Evolutionary conservation across 2,888 invertebrate species (phyloP).

Genomic region (Parapristionchus giblindavisi): DNA sequence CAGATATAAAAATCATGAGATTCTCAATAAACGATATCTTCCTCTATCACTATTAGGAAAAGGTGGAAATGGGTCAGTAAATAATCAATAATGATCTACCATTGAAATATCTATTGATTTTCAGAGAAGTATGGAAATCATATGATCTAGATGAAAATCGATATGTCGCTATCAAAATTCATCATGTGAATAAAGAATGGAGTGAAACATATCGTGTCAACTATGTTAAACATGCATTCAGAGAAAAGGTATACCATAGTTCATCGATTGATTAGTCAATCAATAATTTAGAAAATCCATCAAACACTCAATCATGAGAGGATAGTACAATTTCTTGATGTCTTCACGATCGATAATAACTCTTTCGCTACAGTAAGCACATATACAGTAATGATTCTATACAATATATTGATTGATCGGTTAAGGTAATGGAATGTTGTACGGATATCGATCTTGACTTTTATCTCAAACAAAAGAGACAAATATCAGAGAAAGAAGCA

Average conservation of each 20-base stretch:
- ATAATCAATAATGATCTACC: not conserved
- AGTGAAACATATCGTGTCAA: constrained; percentile 99
- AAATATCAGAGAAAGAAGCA: constrained; percentile 97
- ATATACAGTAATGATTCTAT: not conserved
- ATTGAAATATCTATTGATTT: constrained; percentile 1
- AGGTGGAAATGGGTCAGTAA: constrained; percentile 73
- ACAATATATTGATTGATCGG: not conserved
- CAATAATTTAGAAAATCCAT: constrained; percentile 78
- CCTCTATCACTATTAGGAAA: constrained; percentile 96
- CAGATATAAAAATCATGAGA: constrained; percentile 93
- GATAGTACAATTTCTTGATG: constrained; percentile 97
- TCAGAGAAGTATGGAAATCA: constrained; percentile 75
- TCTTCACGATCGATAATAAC: constrained; percentile 99
- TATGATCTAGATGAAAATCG: constrained; percentile 99
- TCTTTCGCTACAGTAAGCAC: constrained; percentile 93
- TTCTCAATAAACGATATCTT: constrained; percentile 89
- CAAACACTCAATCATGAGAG: constrained; percentile 98
- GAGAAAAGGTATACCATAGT: constrained; percentile 82
- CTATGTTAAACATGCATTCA: constrained; percentile 99
- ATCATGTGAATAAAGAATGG: constrained; percentile 99
- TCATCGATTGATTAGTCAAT: not conserved
- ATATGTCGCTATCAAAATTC: constrained; percentile 99
- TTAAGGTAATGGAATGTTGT: constrained; percentile 88
- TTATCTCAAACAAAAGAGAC: constrained; percentile 90
- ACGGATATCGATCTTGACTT: constrained; percentile 99